Evolutionary conservation across 2,113 vertebrate genomes (phyloP), one percentile per base, ranked within the genome.

Genomic region (Prolemur simus): DNA sequence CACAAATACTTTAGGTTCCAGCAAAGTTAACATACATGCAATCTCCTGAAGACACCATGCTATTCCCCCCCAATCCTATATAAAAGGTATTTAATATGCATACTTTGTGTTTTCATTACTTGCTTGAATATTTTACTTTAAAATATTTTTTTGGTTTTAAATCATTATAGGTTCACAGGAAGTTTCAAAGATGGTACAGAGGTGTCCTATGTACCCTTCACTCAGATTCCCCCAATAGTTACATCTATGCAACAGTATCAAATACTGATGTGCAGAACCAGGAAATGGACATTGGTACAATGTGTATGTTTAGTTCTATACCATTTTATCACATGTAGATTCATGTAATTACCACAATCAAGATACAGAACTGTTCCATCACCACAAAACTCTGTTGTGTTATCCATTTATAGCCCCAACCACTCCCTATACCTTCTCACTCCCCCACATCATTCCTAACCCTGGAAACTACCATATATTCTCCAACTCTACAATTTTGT

Each of bases 341-440:
- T 76, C 20, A 29, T 32, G 27, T 76, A 34, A 49, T 94, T 58
- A n/a, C 9, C 8, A 18, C 9, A 58, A 15, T 90, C 18, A 25
- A 49, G n/a, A 45, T n/a, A 25, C 32, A 11, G 29, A 18, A 39
- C 49, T 52, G 8, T 66, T 37, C 25, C 20, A 15, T 78, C 25
- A 66, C 32, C 37, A 25, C 23, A 37, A 20, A 8, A 32, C 45
- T 84, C 34, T 25, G 25, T 8, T 27, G 14, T 81, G 47, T 5
- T 63, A 34, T 6, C 20, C 27, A 32, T 58, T 60, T 49, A 5
- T 15, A 37, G 18, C 34, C 39, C 9, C 9, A 49, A 32, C 2
- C 39, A 14, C 17, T 7, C 8, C 21, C 27, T 23, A 1, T 23
- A 25, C 6, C 4, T 3, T 3, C 9, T 10, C 3, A 9, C n/a